Percentiles rank a stretch among this genome's conserved stretches.
Conservation (phyloP, 2,113 vertebrate species). For the Siniperca knerii region DNA sequence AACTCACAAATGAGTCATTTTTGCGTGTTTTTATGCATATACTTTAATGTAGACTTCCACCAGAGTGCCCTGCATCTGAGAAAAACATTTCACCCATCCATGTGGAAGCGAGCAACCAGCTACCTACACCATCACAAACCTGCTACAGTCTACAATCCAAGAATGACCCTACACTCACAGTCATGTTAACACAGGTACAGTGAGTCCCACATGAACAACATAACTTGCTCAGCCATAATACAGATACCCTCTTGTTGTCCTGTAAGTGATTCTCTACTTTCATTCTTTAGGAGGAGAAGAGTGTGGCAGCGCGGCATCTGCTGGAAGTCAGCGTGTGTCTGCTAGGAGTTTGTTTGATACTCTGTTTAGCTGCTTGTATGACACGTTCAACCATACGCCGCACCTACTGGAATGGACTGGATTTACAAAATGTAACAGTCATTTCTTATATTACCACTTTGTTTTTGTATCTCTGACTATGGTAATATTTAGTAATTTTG, state of each 20-base stretch:
- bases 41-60: constrained; percentile 68
- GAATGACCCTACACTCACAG: constrained; percentile 77
- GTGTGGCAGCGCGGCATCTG: constrained; percentile 77
- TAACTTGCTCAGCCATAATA: not conserved
- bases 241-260: not conserved
- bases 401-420: constrained; percentile 56
- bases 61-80: constrained; percentile 66
- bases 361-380: constrained; percentile 75
- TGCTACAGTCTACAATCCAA: constrained; percentile 78
- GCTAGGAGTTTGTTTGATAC: constrained; percentile 76
- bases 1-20: not conserved
- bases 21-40: constrained; percentile 21
- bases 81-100: constrained; percentile 52
- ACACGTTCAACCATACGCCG: constrained; percentile 49
- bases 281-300: constrained; percentile 74
- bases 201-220: not conserved
- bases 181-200: constrained; percentile 83
- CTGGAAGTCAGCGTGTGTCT: constrained; percentile 77
- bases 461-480: not conserved
- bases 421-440: constrained; percentile 74
- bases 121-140: constrained; percentile 35
- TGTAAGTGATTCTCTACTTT: constrained; percentile 20
- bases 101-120: constrained; percentile 49
- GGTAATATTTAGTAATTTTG: not conserved
- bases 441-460: constrained; percentile 1